Base-by-base conservation (phyloP, 2,888 invertebrate species). In the Lomographa bimaculata region DNA sequence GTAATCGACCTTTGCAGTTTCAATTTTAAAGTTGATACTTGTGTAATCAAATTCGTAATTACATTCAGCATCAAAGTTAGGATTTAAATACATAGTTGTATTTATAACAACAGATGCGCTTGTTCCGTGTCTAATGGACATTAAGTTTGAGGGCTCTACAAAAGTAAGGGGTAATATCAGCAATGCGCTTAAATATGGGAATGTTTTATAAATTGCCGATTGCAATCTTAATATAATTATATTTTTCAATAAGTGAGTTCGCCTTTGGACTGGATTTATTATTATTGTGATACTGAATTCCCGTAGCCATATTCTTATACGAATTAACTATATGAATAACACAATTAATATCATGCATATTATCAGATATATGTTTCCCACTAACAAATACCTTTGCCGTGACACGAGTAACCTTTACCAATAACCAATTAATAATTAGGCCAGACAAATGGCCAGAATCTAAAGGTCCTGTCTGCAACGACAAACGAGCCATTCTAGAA, bases 51-150 rank as follows among this genome's bases (percentile, higher is more conserved):
- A 7, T 12, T 16, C 7, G 5, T 6, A 17, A 11, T 26, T 26
- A 5, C 20, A 23, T 8, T 28, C 8, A 5, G n/a, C 21, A 14
- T 16, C 5, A 18, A 24, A 7, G 24, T 7, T 18, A 14, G 7
- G 16, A 33, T 40, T 23, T 24, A 28, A n/a, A 24, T 23, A 17
- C 17, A 4, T 8, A 12, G 9, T 30, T 6, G 7, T 16, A 8
- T 23, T 5, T 18, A 25, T 19, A 11, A 44, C 28, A 41, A 35
- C 41, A 52, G 37, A 43, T 43, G 60, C 56, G 50, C 55, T 55
- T 50, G 54, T 59, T 46, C 42, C 51, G 56, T 62, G 62, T 53
- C 63, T 64, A 70, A 71, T 65, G 57, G 60, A 54, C 55, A 55
- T 57, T 59, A 65, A 60, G 57, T 58, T 55, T 60, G 69, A 65